Evolutionary conservation across 1,140 invertebrate genomes (phyloP).

Genomic region (Carposina sasakii): DNA sequence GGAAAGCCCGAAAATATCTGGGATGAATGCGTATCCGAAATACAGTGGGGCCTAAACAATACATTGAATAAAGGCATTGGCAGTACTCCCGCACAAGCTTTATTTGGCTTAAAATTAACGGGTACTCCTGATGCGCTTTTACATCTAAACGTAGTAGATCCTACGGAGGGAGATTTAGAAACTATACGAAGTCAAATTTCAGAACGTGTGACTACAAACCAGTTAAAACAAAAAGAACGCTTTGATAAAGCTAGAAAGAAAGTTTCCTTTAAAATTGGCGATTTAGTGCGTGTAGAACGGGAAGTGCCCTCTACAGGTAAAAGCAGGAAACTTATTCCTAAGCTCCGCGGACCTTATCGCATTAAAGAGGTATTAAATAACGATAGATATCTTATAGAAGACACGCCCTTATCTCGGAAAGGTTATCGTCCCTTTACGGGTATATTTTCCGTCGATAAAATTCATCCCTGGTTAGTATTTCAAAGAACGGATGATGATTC

Average conservation of each 20-base stretch:
- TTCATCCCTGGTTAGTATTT: slow-evolving; percentile 1
- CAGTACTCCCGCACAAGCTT: not conserved
- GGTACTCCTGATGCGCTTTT: not conserved
- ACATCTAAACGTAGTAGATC: not conserved
- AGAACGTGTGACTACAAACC: slow-evolving; percentile 2
- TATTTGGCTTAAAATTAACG: slow-evolving; percentile 3
- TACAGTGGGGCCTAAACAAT: slow-evolving; percentile 1
- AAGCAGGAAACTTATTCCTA: slow-evolving; percentile 7
- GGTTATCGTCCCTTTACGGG: not conserved
- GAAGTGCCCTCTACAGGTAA: slow-evolving; percentile 1
- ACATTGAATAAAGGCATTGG: not conserved
- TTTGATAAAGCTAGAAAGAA: not conserved
- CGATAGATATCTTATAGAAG: slow-evolving; percentile 1
- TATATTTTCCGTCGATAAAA: slow-evolving; percentile 6
- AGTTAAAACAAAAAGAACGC: slow-evolving; percentile 1
- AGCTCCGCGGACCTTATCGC: not conserved
- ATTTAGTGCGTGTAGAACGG: slow-evolving; percentile 2
- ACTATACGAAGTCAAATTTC: not conserved
- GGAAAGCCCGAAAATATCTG: not conserved
- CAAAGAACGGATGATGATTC: no score
- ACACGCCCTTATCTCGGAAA: slow-evolving; percentile 1
- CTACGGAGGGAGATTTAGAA: not conserved
- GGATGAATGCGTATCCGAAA: not conserved
- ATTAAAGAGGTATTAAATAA: not conserved
- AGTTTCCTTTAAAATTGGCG: not conserved